Evolutionary conservation across 2,888 invertebrate genomes (phyloP), one percentile per base, ranked within the genome.

Genomic region (Dicroscelio sp.): DNA sequence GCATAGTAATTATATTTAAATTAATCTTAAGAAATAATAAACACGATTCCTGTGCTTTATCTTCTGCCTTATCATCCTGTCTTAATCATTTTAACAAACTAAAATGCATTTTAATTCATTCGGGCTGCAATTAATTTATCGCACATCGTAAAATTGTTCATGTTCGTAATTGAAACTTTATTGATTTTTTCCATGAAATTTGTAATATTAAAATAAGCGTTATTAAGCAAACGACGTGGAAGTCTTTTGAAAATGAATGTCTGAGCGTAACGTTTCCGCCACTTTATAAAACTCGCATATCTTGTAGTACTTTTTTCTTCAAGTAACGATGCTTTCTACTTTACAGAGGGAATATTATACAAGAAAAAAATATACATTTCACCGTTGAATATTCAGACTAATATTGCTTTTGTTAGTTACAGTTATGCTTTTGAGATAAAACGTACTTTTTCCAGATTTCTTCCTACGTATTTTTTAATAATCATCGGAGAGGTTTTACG

Each of bases 271-370:
- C 86, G 88, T 88, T 86, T 91, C 80, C 86, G 89, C 71, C 84
- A 87, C 86, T 91, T 91, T 91, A 84, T 87, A 87, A 89, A 87
- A 67, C 84, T 80, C 84, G 60, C 84, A 83, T 91, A 89, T 91
- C 86, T 89, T 55, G 76, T 60, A 14, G 65, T 84, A 83, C 89
- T 91, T 84, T 87, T 89, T 84, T 88, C 83, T 86, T 86, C 55
- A 67, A 86, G 82, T 91, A 91, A 89, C 86, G 86, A 87, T 78
- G 89, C 86, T 85, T 80, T 85, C 67, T 86, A 89, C 85, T 79
- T 86, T 84, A 85, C 89, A 84, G 86, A 67, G 69, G 86, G 52
- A 89, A 82, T 80, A 86, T 89, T 87, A 87, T 87, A 65, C 38
- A 78, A 84, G 60, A 79, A 30, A 86, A 31, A 27, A 86, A 23